Percentiles rank a stretch among this genome's conserved stretches.
Evolutionary conservation across 92 coral and sea anemone species (phyloP).

Genomic region (Ricordea florida): DNA sequence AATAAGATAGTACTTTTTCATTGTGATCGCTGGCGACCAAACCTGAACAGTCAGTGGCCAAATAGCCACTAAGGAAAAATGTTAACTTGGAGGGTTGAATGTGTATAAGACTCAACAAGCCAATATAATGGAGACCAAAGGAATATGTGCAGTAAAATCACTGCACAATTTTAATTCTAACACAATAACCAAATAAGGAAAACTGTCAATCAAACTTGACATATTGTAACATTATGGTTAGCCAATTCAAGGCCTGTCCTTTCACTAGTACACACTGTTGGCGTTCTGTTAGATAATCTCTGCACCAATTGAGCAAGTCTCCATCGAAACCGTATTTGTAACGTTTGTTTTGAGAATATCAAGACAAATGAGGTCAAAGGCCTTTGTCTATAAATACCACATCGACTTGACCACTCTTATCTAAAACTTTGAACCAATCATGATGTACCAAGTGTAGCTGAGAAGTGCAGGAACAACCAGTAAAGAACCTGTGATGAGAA

Average conservation of each 20-base stretch:
- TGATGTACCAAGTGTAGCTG: slow-evolving; percentile 46
- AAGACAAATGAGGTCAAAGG: slow-evolving; percentile 8
- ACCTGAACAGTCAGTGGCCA: too few species aligned
- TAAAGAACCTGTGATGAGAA: slow-evolving; percentile 22
- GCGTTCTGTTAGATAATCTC: slow-evolving; percentile 30
- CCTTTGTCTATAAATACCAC: slow-evolving; percentile 36
- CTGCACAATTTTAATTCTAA: too few species aligned
- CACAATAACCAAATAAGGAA: too few species aligned
- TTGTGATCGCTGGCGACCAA: too few species aligned
- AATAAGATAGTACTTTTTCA: too few species aligned
- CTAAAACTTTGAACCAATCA: slow-evolving; percentile 26
- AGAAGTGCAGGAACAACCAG: slow-evolving; percentile 10
- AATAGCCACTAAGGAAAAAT: too few species aligned
- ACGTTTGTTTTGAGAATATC: background rate
- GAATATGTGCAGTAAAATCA: too few species aligned
- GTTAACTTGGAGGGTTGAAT: too few species aligned
- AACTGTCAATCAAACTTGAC: too few species aligned
- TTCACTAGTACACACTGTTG: slow-evolving; percentile 23
- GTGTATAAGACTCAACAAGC: too few species aligned
- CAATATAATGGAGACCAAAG: too few species aligned
- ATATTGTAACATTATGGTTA: too few species aligned
- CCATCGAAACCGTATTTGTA: slow-evolving; percentile 23
- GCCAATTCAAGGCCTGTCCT: slow-evolving; percentile 26
- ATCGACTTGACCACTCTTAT: slow-evolving; percentile 35
- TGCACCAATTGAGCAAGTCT: slow-evolving; percentile 17